phyloP scores from a whole-genome alignment of 1,140 invertebrate species.

The Potamilus streckersoni region DNA sequence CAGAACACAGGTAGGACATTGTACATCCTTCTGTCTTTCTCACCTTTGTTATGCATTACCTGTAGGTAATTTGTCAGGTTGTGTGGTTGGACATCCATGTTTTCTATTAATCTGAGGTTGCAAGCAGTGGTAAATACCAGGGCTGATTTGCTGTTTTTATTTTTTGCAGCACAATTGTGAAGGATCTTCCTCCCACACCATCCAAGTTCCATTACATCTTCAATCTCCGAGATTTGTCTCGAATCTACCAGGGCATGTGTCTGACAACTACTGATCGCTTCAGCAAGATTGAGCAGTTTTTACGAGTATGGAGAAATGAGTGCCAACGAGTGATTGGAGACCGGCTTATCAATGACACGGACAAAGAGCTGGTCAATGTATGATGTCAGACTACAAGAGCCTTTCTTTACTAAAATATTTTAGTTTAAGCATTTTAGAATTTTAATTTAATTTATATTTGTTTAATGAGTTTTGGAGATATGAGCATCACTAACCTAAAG shows the following conservation, averaged over 20 bases:
- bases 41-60: too few species aligned
- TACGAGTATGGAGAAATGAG: conserved; percentile 91
- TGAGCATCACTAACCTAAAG: too few species aligned
- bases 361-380: conserved; percentile 64
- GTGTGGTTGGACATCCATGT: too few species aligned
- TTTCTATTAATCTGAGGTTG: too few species aligned
- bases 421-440: too few species aligned
- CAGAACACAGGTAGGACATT: too few species aligned
- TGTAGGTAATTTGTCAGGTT: too few species aligned
- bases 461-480: too few species aligned
- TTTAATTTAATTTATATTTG: too few species aligned
- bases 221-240: conserved; percentile 89
- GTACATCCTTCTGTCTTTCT: too few species aligned
- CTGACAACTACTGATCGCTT: conserved; percentile 79
- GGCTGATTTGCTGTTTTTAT: background rate
- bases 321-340: conserved; percentile 87
- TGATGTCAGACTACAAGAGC: conserved; percentile 16
- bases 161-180: conserved; percentile 72
- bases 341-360: conserved; percentile 80
- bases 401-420: too few species aligned
- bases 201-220: conserved; percentile 95
- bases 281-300: conserved; percentile 76
- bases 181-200: conserved; percentile 88
- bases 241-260: conserved; percentile 83
- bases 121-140: too few species aligned